Evolutionary conservation across 2,113 vertebrate species (phyloP).

Genomic region (Cromileptes altivelis): DNA sequence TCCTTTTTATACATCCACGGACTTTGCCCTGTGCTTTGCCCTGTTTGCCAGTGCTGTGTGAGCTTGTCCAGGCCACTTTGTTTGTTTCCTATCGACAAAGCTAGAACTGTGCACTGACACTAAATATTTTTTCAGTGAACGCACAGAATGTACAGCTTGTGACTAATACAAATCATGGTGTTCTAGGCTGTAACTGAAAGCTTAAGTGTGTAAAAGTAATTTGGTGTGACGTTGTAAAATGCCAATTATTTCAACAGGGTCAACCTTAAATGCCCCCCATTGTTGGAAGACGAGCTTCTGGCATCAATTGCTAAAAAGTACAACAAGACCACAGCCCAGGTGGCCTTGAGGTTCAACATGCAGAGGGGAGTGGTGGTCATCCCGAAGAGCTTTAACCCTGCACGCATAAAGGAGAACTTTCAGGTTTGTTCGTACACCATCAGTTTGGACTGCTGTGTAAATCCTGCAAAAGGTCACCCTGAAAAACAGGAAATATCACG

Average conservation of each 20-base stretch:
- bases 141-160: no score
- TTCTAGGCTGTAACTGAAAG: not conserved
- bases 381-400: conserved; percentile 91
- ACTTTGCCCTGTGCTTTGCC: no score
- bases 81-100: no score
- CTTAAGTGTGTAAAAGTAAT: not conserved
- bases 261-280: conserved; percentile 77
- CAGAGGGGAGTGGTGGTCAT: conserved; percentile 94
- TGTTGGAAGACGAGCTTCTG: conserved; percentile 81
- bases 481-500: not conserved
- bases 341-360: conserved; percentile 82
- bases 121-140: no score
- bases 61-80: no score
- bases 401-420: conserved; percentile 91
- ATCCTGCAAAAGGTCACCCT: not conserved
- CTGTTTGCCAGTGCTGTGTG: no score
- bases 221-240: not conserved
- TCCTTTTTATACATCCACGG: no score
- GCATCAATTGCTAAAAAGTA: conserved; percentile 75
- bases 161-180: not conserved
- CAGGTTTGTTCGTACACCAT: conserved; percentile 81
- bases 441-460: not conserved
- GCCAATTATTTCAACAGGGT: conserved; percentile 77
- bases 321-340: conserved; percentile 79
- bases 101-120: no score